Evolutionary conservation across 2,888 invertebrate genomes (phyloP), one percentile per base, ranked within the genome.

Genomic region (Callosobruchus maculatus): DNA sequence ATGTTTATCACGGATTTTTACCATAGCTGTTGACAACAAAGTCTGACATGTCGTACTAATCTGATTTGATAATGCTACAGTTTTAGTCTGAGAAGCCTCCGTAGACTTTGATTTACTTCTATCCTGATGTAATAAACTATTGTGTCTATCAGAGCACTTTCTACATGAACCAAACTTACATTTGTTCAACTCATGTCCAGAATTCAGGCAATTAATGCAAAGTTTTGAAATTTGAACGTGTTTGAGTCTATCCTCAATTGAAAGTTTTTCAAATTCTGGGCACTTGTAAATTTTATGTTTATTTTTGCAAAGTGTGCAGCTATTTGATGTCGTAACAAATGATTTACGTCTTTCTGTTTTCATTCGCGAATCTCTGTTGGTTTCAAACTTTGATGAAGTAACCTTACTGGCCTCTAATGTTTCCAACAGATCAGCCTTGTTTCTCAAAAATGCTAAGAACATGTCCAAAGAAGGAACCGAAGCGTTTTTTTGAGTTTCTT

Each of bases 81-180:
- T n/a, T 22, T 20, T 30, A 20, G 22, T 0, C 2, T 22, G 22
- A 22, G n/a, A 20, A 70, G 22, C 31, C 18, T 0, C n/a, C 3
- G 13, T 30, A n/a, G 20, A 18, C 26, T 13, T 70, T n/a, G 70
- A 22, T 30, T 30, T 20, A 0, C 18, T 1, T 20, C 21, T 7
- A n/a, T 71, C 71, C 4, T n/a, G 13, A 20, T 71, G 22, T 31
- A 71, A 71, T 71, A 71, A 31, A 30, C 21, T 30, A 66, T 71
- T 20, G 31, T 71, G 71, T 20, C 49, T 30, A 18, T 18, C 31
- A 13, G 30, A 20, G 7, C 71, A 71, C 30, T 71, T 31, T 71
- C 66, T 20, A 49, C 71, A 71, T 20, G 71, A 49, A 5, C 49
- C 49, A 21, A 31, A 21, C 4, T 21, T 31, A 9, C 20, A 31